These are phyloP conservation scores for Tribolium castaneum DNA, from an alignment of 1,140 invertebrate genomes.

Conservation along the genomic window DNA sequence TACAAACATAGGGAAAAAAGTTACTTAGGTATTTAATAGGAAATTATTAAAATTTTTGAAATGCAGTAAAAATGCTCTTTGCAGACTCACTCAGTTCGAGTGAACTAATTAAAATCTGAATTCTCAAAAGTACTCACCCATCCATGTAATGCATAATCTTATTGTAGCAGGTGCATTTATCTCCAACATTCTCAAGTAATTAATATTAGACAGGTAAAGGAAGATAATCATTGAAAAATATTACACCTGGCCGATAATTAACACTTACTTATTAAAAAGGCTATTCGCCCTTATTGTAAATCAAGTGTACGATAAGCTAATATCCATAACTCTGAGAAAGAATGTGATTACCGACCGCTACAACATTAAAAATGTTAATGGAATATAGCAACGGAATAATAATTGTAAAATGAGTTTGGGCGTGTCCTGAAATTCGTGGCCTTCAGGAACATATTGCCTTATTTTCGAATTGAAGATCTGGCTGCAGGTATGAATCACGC, in stretches of 20 bases:
- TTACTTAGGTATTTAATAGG: no score
- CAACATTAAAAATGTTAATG: conserved; percentile 13
- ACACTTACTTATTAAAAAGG: background rate
- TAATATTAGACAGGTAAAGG: background rate
- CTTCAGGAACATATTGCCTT: conserved; percentile 13
- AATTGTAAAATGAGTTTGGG: conserved; percentile 14
- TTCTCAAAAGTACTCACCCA: background rate
- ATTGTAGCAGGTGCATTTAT: background rate
- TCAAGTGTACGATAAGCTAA: background rate
- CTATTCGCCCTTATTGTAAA: background rate
- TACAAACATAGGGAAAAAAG: no score
- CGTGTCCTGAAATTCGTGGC: conserved; percentile 7
- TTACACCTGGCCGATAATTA: conserved; percentile 10
- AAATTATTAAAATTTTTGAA: no score
- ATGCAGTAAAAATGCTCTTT: no score
- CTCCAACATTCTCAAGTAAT: background rate
- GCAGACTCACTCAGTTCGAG: no score
- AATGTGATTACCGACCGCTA: background rate
- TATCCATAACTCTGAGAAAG: background rate
- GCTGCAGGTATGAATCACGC: conserved; percentile 25
- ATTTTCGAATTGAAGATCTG: conserved; percentile 11
- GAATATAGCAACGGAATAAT: background rate
- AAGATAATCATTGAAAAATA: background rate
- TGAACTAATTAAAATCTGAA: background rate
- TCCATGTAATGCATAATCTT: background rate